Percentiles rank a stretch among this genome's conserved stretches.
phyloP scores from a whole-genome alignment of 2,797 vertebrate genomes.

The Tenualosa ilisha region DNA sequence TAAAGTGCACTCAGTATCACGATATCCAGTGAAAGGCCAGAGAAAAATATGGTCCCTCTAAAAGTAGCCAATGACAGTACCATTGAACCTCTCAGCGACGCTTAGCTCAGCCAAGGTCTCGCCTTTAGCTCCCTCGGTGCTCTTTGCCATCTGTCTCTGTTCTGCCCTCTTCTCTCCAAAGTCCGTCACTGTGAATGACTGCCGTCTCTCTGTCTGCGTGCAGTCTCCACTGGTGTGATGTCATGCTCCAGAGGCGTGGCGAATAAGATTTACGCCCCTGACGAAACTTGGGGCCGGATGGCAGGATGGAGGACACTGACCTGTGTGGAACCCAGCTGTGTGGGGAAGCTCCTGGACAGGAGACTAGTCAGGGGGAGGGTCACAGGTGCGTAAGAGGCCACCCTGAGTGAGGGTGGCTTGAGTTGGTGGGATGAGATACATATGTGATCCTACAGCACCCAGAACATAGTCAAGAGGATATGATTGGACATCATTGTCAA shows the following conservation, averaged over 20 bases:
- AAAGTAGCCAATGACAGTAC: not conserved
- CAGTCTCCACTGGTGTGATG: not conserved
- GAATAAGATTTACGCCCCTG: not conserved
- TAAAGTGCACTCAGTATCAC: slow-evolving; percentile 30
- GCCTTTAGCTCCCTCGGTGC: not conserved
- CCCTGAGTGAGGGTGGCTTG: not conserved
- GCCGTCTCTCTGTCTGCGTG: not conserved
- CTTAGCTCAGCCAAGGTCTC: not conserved
- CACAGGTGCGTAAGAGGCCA: not conserved
- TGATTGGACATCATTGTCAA: not conserved
- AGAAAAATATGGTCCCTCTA: not conserved
- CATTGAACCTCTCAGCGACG: not conserved
- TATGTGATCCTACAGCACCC: not conserved
- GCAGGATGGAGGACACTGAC: not conserved
- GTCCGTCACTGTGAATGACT: not conserved
- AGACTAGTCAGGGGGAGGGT: not conserved
- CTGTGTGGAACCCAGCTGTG: not conserved
- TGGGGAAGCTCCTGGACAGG: not conserved
- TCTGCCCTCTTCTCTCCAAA: not conserved
- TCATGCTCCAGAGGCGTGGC: not conserved
- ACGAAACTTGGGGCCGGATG: not conserved
- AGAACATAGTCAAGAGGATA: not conserved
- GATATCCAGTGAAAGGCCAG: not conserved
- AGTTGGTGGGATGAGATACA: not conserved
- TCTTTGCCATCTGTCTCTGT: not conserved